A percentile compares a stretch with the other conserved stretches of the same genome.
phyloP scores from a whole-genome alignment of 2,797 vertebrate genomes.

The Amazona ochrocephala region DNA sequence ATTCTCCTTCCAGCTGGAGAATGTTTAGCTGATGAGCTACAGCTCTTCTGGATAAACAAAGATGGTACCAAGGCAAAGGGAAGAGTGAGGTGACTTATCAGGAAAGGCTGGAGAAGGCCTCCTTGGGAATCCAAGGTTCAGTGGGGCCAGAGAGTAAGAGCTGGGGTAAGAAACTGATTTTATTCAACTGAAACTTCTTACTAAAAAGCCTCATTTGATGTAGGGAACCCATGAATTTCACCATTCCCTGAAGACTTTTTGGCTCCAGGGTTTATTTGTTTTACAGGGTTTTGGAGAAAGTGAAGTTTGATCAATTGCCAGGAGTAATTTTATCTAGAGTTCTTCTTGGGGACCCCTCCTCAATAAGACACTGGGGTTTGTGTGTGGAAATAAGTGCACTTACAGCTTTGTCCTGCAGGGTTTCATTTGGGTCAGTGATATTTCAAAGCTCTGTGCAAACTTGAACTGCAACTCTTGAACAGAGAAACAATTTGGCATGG shows the following conservation, averaged over 20 bases:
- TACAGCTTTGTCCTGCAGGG: not conserved
- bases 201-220: not conserved
- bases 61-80: not conserved
- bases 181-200: not conserved
- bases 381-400: not conserved
- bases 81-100: not conserved
- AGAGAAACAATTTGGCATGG: not conserved
- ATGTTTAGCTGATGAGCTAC: not conserved
- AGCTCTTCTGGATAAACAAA: conserved; percentile 24
- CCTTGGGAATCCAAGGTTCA: not conserved
- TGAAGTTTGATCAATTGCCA: conserved; percentile 29
- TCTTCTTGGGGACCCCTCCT: not conserved
- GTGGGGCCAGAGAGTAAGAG: not conserved
- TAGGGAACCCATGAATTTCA: conserved; percentile 29
- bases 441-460: not conserved
- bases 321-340: conserved; percentile 10
- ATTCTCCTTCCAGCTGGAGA: conserved; percentile 14
- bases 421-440: not conserved
- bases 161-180: not conserved
- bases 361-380: not conserved
- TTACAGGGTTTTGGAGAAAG: conserved; percentile 24
- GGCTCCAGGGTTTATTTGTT: conserved; percentile 50
- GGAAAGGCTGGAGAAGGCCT: not conserved
- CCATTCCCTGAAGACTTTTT: conserved; percentile 23
- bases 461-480: not conserved